phyloP scores from a whole-genome alignment of 2,797 vertebrate genomes.

The Microhierax caerulescens region DNA sequence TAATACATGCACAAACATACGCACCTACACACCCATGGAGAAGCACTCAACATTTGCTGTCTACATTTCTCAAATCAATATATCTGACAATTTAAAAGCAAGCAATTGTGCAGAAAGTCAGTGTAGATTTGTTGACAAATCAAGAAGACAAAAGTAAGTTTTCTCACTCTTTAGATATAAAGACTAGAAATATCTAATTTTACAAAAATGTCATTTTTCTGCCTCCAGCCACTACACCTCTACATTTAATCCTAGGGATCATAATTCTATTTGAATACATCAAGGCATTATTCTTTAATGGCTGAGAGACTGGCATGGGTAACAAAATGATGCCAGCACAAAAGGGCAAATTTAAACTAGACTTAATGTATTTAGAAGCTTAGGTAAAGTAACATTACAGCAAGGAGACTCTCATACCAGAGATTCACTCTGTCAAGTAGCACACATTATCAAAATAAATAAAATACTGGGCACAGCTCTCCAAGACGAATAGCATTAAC shows the following conservation, averaged over 20 bases:
- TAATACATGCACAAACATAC: background rate
- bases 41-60: background rate
- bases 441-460: conserved; percentile 54
- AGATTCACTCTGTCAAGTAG: conserved; percentile 22
- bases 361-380: background rate
- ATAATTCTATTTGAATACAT: background rate
- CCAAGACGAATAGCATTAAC: background rate
- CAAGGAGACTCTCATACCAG: conserved; percentile 10
- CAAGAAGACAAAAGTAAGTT: background rate
- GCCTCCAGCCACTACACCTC: background rate
- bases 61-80: background rate
- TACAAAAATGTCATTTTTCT: background rate
- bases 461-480: background rate
- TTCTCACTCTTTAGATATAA: background rate
- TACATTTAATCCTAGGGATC: background rate
- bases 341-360: conserved; percentile 39
- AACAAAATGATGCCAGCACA: conserved; percentile 2
- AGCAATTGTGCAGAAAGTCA: background rate
- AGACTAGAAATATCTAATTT: background rate
- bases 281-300: background rate
- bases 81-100: background rate
- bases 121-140: background rate
- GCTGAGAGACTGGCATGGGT: background rate
- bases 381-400: conserved; percentile 20
- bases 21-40: background rate